Evolutionary conservation across 2,113 vertebrate genomes (phyloP).

Genomic region (Microtus oregoni): DNA sequence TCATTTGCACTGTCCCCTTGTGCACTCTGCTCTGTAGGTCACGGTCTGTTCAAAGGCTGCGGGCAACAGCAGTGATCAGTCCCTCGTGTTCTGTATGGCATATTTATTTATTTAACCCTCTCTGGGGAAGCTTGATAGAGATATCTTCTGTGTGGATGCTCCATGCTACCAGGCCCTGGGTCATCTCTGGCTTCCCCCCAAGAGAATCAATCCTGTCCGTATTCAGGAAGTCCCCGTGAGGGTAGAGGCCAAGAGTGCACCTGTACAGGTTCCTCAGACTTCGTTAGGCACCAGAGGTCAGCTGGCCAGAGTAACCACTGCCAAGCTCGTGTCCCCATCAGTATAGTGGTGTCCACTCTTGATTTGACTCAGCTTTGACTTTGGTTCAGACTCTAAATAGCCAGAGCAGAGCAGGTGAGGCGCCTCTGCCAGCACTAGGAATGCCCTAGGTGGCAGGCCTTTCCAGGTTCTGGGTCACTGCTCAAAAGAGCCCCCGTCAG

Average conservation of each 20-base stretch:
- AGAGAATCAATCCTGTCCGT: accelerated
- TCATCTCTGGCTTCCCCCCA: background rate
- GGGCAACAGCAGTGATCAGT: accelerated
- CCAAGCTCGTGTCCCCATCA: background rate
- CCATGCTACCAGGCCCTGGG: accelerated
- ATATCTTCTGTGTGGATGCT: accelerated
- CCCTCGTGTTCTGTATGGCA: background rate
- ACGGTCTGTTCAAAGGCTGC: background rate
- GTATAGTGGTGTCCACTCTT: accelerated
- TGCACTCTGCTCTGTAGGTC: background rate
- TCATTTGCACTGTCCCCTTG: slow-evolving; percentile 33
- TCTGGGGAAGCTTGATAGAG: background rate
- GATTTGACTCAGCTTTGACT: accelerated
- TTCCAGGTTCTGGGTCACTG: background rate
- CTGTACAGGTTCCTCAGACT: accelerated
- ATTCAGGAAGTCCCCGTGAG: accelerated
- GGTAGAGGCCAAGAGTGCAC: background rate
- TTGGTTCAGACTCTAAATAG: background rate
- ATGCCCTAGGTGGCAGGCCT: background rate
- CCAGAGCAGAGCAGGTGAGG: background rate
- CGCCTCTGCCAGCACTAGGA: background rate
- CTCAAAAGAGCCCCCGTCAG: background rate
- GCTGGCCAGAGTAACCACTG: accelerated
- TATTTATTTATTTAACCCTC: slow-evolving; percentile 70
- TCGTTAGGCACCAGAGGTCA: background rate